Conservation (phyloP, 2,797 vertebrate genomes). For the Falco cherrug region DNA sequence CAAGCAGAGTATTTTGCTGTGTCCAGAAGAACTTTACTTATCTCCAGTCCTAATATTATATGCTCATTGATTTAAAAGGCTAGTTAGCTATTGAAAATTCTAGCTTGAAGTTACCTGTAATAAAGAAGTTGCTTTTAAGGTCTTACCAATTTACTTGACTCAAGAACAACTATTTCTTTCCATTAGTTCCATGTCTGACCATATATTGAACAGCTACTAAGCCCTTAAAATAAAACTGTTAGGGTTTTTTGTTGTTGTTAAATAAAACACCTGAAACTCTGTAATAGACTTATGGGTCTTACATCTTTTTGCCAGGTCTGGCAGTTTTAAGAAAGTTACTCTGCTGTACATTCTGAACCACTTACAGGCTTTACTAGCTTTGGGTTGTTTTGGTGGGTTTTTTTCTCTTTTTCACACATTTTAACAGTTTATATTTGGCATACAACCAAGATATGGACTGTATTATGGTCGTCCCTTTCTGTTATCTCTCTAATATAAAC, state of each 20-base stretch:
- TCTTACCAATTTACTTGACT: background rate
- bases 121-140: background rate
- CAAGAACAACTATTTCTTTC: background rate
- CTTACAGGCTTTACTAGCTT: background rate
- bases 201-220: background rate
- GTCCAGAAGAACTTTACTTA: background rate
- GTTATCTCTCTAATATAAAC: background rate
- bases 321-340: background rate
- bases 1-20: background rate
- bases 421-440: background rate
- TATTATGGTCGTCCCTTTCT: background rate
- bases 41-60: background rate
- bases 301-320: background rate
- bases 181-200: background rate
- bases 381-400: background rate
- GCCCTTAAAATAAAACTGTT: background rate
- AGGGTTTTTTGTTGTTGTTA: background rate
- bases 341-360: background rate
- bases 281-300: background rate
- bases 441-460: background rate
- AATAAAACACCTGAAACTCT: background rate
- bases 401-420: background rate
- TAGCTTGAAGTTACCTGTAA: background rate
- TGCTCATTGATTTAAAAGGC: background rate
- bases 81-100: background rate